Evolutionary conservation across 2,113 vertebrate genomes (phyloP), one percentile per base, ranked within the genome.

Genomic region (Zosterops hypoxanthus): DNA sequence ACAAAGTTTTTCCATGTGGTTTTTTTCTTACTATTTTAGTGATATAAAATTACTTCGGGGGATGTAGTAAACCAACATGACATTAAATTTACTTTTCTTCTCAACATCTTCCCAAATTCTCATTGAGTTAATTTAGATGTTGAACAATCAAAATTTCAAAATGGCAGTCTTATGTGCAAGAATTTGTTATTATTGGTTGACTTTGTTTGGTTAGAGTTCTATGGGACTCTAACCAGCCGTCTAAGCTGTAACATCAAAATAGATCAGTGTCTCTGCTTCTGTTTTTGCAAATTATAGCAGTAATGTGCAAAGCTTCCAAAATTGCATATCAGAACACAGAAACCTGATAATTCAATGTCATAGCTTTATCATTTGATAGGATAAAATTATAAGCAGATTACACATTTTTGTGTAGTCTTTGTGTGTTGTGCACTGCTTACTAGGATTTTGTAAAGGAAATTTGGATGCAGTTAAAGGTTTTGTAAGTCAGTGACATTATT

Each of bases 1-100:
- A n/a, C 15, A 82, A 68, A 66, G 17, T 6, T 78, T 57, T 76
- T 34, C 9, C 1, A 0, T 6, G 33, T 14, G 12, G 0, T 70
- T 77, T 63, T n/a, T 3, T 36, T 5, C 13, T 4, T 26, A 31
- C 17, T 75, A 39, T 28, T 66, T 61, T 26, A 24, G 9, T 65
- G 46, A 42, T 10, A 13, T 7, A 47, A 69, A 87, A 52, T 12
- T 52, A 44, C 13, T 26, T 53, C 22, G 79, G 44, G 24, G 9
- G 10, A 56, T 41, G 22, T 44, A 13, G 4, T 14, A 85, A 36
- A 36, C 29, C 19, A 2, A 75, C 60, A 24, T 68, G 22, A 55
- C 33, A 49, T 68, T 47, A 71, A 64, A 61, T 31, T 29, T 65
- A 18, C 31, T 64, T 91, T 82, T 92, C 19, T 63, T 61, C 25